Evolutionary conservation across 64 coral and sea anemone genomes (phyloP), one percentile per base, ranked within the genome.

Genomic region (Montipora efflorescens): DNA sequence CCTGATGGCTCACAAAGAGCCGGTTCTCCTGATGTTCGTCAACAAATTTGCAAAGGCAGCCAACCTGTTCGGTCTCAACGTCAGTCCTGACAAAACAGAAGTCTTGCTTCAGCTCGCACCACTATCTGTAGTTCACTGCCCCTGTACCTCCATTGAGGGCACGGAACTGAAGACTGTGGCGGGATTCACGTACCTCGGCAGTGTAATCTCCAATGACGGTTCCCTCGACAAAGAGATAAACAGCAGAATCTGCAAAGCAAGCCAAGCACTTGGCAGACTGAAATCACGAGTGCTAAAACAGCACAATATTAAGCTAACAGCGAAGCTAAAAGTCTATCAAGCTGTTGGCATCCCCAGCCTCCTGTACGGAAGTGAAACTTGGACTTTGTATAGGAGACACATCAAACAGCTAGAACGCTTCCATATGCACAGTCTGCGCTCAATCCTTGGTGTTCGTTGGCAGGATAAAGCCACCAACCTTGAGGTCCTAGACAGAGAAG

Each of bases 221-320:
- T 80, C 89, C 43, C 79, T 84, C 68, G 80, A 92, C 79, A 92
- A 84, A 92, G 90, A 93, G 76, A 87, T 87, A 43, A 72, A 21
- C 7, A 19, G 69, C 11, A 86, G 91, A 25, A 93, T 86, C 48
- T 75, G 52, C 14, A 93, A 93, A 53, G 91, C 81, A 76, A 93
- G 80, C 82, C 81, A 93, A 22, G 91, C 91, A 12, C 55, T 93
- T 36, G 81, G 91, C 3, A 45, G 91, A 22, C 52, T 77, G 14
- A 16, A 28, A 28, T 36, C 53, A 14, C 2, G 18, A 57, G 69
- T 92, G 50, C 55, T 84, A 28, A 73, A 75, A 47, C 80, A 85
- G 5, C 79, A 84, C 9, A 74, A 83, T 67, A 75, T 92, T 76
- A 23, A 46, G 16, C 67, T 92, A 13, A 52, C 66, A 10, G 82